A percentile compares a stretch with the other conserved stretches of the same genome.
These are phyloP conservation scores for Megastigmus dorsalis DNA, from an alignment of 2,888 invertebrate genomes.

Conservation along the genomic window DNA sequence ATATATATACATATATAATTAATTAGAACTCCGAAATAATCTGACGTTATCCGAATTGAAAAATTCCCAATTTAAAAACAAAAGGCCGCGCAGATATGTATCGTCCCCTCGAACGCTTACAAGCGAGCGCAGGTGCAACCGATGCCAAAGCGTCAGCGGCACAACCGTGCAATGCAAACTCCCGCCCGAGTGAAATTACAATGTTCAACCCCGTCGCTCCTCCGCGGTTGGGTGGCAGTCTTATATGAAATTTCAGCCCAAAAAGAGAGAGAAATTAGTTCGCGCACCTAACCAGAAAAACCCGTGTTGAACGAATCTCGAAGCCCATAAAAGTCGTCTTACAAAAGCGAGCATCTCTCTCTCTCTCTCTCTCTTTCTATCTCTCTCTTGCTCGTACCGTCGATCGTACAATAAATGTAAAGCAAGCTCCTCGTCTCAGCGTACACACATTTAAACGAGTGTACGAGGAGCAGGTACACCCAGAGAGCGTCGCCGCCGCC, in stretches of 20 bases:
- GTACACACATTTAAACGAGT: too few relatives aligned
- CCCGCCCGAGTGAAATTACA: slow-evolving; percentile 12
- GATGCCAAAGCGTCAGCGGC: too few relatives aligned
- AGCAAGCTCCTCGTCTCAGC: slow-evolving; percentile 16
- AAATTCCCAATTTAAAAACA: too few relatives aligned
- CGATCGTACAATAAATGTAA: slow-evolving; percentile 47
- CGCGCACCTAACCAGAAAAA: neutral
- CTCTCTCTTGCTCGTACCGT: neutral
- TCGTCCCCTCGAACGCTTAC: too few relatives aligned
- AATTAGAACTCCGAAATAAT: too few relatives aligned
- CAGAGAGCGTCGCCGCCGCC: too few relatives aligned
- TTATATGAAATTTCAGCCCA: slow-evolving; percentile 1
- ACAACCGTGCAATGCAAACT: neutral
- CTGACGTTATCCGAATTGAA: too few relatives aligned
- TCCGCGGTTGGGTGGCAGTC: neutral
- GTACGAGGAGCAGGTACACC: too few relatives aligned
- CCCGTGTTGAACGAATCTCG: slow-evolving; percentile 31
- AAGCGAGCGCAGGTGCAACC: slow-evolving; percentile 30
- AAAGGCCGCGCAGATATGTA: too few relatives aligned
- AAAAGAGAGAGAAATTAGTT: neutral
- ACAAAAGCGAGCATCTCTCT: slow-evolving; percentile 15
- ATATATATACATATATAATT: too few relatives aligned
- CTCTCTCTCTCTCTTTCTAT: too few relatives aligned
- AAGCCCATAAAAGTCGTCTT: slow-evolving; percentile 41
- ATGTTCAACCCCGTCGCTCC: slow-evolving; percentile 18